A percentile compares a stretch with the other conserved stretches of the same genome.
Conservation (phyloP, 2,888 invertebrate species). For the Venustoraphidia nigricollis region DNA sequence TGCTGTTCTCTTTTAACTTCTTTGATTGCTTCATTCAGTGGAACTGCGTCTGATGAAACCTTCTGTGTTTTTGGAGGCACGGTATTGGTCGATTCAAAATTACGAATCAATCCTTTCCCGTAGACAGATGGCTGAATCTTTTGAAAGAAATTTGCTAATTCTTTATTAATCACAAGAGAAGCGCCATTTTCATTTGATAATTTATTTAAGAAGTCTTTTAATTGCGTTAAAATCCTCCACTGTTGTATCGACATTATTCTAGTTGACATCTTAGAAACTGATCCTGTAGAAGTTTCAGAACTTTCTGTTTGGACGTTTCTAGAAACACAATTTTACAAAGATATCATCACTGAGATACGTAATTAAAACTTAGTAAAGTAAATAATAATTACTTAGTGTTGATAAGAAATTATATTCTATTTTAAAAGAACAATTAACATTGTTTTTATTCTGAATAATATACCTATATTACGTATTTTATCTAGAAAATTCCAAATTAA, state of each 20-base stretch:
- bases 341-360: neutral
- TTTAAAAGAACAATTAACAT: neutral
- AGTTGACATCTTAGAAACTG: slow-evolving; percentile 22
- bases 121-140: slow-evolving; percentile 28
- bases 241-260: slow-evolving; percentile 23
- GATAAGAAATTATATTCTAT: neutral
- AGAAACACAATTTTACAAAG: slow-evolving; percentile 10
- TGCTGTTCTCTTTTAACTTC: slow-evolving; percentile 11
- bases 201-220: slow-evolving; percentile 31
- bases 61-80: slow-evolving; percentile 5
- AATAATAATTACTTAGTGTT: neutral
- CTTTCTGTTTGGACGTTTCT: slow-evolving; percentile 16
- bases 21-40: neutral
- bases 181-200: slow-evolving; percentile 27
- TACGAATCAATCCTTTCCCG: slow-evolving; percentile 20
- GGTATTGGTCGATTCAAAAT: slow-evolving; percentile 16
- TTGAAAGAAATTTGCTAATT: slow-evolving; percentile 33
- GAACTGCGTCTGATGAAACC: slow-evolving; percentile 2
- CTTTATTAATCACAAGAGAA: slow-evolving; percentile 30
- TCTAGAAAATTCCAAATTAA: too few species aligned
- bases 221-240: slow-evolving; percentile 30
- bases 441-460: neutral
- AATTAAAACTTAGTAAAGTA: neutral
- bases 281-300: slow-evolving; percentile 14
- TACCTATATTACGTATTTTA: neutral